Conservation (phyloP, 64 coral and sea anemone species). For the Montipora foliosa region DNA sequence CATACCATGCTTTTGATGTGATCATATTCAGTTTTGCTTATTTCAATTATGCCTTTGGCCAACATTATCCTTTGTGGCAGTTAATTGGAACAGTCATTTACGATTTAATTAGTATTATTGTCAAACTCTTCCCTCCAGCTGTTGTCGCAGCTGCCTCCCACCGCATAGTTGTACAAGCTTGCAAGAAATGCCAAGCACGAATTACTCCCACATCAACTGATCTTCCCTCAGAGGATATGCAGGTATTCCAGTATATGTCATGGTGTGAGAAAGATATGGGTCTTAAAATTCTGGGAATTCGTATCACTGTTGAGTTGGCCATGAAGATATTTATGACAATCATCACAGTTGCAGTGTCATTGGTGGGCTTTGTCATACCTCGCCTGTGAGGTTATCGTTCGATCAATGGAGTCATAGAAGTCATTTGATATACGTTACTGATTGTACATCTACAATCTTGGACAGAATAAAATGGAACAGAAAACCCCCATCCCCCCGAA, state of each 20-base stretch:
- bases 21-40: constrained; percentile 85
- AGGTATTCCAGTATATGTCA: constrained; percentile 70
- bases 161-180: constrained; percentile 72
- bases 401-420: too few relatives aligned
- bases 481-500: too few relatives aligned
- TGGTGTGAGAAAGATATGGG: constrained; percentile 72
- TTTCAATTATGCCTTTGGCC: constrained; percentile 75
- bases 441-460: too few relatives aligned
- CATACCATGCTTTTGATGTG: constrained; percentile 67
- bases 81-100: constrained; percentile 67
- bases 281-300: constrained; percentile 77
- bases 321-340: constrained; percentile 72
- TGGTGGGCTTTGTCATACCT: constrained; percentile 67
- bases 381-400: neutral
- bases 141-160: constrained; percentile 69
- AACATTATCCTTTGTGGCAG: constrained; percentile 64
- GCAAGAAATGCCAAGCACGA: constrained; percentile 39
- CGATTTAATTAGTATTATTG: constrained; percentile 71
- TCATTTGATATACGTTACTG: too few relatives aligned
- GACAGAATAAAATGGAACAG: too few relatives aligned
- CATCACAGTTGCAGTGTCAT: constrained; percentile 57
- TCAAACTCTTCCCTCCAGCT: constrained; percentile 78
- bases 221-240: constrained; percentile 70
- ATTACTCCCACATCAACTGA: constrained; percentile 25
- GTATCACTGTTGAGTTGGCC: constrained; percentile 74